A percentile compares a stretch with the other conserved stretches of the same genome.
phyloP scores from a whole-genome alignment of 2,113 vertebrate genomes.

The Tychaedon coryphoeus region DNA sequence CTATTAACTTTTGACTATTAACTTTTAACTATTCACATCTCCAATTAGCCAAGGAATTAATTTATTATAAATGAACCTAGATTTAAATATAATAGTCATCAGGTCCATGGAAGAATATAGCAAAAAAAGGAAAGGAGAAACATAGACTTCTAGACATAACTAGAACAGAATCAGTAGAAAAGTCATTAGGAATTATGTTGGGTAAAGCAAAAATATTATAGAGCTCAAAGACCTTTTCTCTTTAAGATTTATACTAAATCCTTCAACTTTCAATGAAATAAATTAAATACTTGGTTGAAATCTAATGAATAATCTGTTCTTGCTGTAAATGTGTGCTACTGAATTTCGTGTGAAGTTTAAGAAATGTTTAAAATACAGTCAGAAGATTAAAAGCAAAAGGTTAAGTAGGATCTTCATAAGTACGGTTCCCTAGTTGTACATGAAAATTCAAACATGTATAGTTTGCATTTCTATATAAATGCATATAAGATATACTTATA shows the following conservation, averaged over 20 bases:
- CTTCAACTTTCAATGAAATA: not conserved
- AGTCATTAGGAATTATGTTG: not conserved
- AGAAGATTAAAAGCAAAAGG: not conserved
- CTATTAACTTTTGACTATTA: not conserved
- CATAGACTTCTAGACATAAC: not conserved
- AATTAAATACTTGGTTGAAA: not conserved
- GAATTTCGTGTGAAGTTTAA: not conserved
- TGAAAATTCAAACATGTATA: not conserved
- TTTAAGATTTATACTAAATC: not conserved
- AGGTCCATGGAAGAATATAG: not conserved
- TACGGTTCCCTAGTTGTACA: not conserved
- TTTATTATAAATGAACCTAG: not conserved
- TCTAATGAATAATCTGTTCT: not conserved
- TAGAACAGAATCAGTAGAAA: not conserved
- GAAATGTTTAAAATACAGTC: not conserved
- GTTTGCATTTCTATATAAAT: not conserved
- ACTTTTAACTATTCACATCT: not conserved
- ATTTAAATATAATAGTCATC: not conserved
- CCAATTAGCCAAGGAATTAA: not conserved
- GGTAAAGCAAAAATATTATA: not conserved
- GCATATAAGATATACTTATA: not conserved
- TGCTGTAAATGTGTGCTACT: not conserved
- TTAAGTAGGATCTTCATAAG: not conserved
- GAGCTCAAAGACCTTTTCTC: not conserved
- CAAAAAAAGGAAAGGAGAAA: not conserved